Conservation (phyloP, 2,797 vertebrate species). For the Hafferia zeledoni region DNA sequence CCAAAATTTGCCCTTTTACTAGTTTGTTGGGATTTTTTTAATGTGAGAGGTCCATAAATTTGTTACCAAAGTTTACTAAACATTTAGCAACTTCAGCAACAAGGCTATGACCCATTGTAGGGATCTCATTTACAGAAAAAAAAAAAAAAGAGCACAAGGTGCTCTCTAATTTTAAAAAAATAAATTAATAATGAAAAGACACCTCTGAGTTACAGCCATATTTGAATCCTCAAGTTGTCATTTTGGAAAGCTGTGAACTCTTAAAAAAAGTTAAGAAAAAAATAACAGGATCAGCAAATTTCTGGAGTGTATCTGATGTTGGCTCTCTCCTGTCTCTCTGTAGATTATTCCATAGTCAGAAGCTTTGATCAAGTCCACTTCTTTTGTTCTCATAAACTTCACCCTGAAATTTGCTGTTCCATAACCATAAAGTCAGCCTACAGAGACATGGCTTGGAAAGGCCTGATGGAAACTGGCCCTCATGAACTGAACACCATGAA, state of each 20-base stretch:
- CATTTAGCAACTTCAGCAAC: neutral
- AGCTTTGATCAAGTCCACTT: neutral
- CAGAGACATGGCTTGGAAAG: neutral
- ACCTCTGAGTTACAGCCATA: neutral
- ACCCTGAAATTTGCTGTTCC: neutral
- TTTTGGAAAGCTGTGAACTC: neutral
- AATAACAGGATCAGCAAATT: neutral
- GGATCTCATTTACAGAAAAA: neutral
- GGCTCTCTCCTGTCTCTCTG: neutral
- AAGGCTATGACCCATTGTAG: neutral
- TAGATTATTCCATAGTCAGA: neutral
- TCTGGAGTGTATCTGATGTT: neutral
- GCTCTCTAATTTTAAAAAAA: neutral
- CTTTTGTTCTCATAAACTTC: slow-evolving; percentile 10
- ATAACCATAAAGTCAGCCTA: neutral
- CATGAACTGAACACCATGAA: neutral
- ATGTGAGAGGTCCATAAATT: neutral
- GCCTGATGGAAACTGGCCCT: neutral
- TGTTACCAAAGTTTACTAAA: neutral
- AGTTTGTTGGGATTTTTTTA: neutral
- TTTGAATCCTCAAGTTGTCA: neutral
- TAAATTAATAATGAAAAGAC: neutral
- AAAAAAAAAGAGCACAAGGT: neutral
- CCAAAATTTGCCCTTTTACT: neutral
- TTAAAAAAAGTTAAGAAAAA: neutral